These are phyloP conservation scores for Calliphora vomitoria DNA, from an alignment of 2,888 invertebrate species.

Conservation along the genomic window DNA sequence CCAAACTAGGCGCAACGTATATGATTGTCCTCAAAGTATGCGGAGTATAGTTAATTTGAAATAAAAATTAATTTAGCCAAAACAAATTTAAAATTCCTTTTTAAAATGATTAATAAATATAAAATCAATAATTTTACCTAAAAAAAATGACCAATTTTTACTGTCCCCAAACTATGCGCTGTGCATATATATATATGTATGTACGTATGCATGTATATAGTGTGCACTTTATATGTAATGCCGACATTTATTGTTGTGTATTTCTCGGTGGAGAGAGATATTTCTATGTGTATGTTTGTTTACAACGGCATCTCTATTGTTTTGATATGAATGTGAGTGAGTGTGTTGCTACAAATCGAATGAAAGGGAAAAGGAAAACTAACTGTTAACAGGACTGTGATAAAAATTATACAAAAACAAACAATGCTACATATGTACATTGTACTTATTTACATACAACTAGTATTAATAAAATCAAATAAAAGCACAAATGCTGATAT, in stretches of 20 bases:
- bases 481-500: neutral
- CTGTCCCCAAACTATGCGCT: too few species aligned
- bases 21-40: too few species aligned
- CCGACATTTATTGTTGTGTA: neutral
- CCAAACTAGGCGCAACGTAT: too few species aligned
- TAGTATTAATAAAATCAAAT: conserved; percentile 11
- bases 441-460: neutral
- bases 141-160: too few species aligned
- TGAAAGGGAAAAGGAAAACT: conserved; percentile 46
- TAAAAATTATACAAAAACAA: conserved; percentile 27
- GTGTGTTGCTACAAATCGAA: neutral
- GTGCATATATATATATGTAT: neutral
- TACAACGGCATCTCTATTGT: conserved; percentile 21
- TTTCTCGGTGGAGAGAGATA: neutral
- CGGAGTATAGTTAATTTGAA: too few species aligned
- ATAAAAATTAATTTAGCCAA: too few species aligned
- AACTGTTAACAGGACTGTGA: conserved; percentile 31
- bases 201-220: neutral
- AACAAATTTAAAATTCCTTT: too few species aligned
- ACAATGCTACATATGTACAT: neutral
- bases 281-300: neutral
- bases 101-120: too few species aligned
- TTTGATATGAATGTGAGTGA: neutral
- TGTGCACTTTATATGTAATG: neutral
- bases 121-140: too few species aligned